Evolutionary conservation across 2,888 invertebrate species (phyloP), one percentile per base, ranked within the genome.

Genomic region (Balanococcus diminutus): DNA sequence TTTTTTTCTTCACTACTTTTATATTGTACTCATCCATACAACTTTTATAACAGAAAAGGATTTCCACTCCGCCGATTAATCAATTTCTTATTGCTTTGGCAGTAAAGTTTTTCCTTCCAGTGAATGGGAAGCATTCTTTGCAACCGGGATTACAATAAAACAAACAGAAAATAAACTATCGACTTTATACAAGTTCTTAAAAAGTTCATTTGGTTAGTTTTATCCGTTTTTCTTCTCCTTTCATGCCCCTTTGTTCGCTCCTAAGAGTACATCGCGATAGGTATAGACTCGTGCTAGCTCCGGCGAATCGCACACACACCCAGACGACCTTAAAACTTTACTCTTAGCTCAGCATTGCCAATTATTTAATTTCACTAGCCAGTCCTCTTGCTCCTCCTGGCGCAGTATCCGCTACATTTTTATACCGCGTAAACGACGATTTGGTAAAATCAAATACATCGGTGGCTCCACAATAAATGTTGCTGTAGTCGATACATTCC

Each of bases 141-240:
- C 75, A 79, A 36, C 56, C 31, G 51, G 82, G 82, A 51, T 82
- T 82, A 32, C 82, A 82, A 51, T 82, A 82, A 82, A 82, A 82
- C 82, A 82, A 82, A 82, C 82, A 56, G 51, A 82, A 82, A 82
- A 31, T 82, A 82, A 82, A 82, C 82, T 82, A 82, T 82, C 82
- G 82, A 56, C 82, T 82, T 82, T 82, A 82, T 82, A 82, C 82
- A 82, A 82, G 51, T 82, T 82, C 82, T 82, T 82, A 82, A 82
- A 31, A 82, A 82, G 82, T 82, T 82, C 56, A 82, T 82, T 82
- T 56, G 82, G 82, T 82, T 82, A 51, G 51, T 82, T 51, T 51
- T 82, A 51, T 82, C 46, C 46, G 46, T 46, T 56, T 82, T 82
- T 51, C 25, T 25, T 51, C 14, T 28, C 25, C 8, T 51, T 51